Percentiles rank a stretch among this genome's conserved stretches.
phyloP scores from a whole-genome alignment of 2,888 invertebrate species.

The Acrobasis consociella region DNA sequence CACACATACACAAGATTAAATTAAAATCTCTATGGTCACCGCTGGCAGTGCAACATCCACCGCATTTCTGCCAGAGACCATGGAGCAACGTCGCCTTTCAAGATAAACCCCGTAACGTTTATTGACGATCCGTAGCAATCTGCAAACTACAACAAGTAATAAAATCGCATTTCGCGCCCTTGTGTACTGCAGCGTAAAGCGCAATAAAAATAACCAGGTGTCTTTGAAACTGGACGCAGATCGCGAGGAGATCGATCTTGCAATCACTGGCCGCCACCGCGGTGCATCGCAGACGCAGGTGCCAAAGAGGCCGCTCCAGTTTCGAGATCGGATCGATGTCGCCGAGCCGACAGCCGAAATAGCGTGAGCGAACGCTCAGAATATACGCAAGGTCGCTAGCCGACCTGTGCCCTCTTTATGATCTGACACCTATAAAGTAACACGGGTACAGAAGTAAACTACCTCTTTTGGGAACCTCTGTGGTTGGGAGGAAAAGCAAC shows the following conservation, averaged over 20 bases:
- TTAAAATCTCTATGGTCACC: no score
- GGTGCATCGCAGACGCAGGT: slow-evolving; percentile 65
- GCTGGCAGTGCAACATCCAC: no score
- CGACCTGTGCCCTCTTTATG: slow-evolving; percentile 65
- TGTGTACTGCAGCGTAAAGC: neutral
- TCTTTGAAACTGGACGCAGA: slow-evolving; percentile 8
- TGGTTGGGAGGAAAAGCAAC: no score
- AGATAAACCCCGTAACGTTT: no score
- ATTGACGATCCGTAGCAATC: no score
- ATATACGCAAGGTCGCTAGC: slow-evolving; percentile 65
- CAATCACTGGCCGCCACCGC: slow-evolving; percentile 53
- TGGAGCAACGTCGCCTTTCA: no score
- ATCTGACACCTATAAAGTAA: slow-evolving; percentile 43
- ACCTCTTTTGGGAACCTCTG: no score
- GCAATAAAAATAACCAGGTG: slow-evolving; percentile 9
- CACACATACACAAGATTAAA: no score
- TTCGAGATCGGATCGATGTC: slow-evolving; percentile 63
- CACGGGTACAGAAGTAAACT: neutral
- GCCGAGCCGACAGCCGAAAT: slow-evolving; percentile 56
- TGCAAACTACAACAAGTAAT: no score
- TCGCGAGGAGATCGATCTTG: slow-evolving; percentile 46
- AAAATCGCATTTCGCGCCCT: no score
- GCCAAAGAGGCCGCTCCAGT: slow-evolving; percentile 73
- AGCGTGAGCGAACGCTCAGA: slow-evolving; percentile 62
- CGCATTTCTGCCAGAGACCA: no score